phyloP scores from a whole-genome alignment of 2,113 vertebrate genomes.

The Heterotis niloticus region DNA sequence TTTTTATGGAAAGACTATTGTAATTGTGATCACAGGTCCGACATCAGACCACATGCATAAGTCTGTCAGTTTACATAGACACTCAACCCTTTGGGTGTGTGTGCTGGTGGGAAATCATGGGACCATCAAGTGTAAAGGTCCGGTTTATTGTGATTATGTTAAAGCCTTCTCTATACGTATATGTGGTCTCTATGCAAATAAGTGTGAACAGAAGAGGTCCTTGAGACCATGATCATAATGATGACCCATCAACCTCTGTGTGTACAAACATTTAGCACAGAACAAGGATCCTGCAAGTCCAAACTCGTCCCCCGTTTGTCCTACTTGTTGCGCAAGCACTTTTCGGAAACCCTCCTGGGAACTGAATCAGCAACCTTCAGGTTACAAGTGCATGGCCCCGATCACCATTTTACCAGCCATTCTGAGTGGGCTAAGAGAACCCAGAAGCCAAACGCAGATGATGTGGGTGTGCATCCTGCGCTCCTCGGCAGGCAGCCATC shows the following conservation, averaged over 20 bases:
- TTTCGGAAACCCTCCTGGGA: no score
- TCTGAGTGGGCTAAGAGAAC: no score
- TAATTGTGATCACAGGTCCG: no score
- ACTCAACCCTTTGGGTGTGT: background rate
- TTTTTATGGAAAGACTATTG: no score
- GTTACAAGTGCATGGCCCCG: no score
- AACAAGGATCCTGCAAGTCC: background rate
- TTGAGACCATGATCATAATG: no score
- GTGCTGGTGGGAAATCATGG: background rate
- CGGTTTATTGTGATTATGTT: background rate
- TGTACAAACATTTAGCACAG: background rate
- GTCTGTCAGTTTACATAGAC: no score
- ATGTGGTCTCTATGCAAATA: background rate
- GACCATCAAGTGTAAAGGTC: background rate
- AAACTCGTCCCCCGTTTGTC: constrained; percentile 8
- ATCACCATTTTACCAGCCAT: no score
- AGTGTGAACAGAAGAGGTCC: background rate
- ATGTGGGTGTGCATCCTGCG: background rate
- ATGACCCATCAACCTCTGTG: no score
- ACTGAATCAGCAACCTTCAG: no score
- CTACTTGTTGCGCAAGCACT: background rate
- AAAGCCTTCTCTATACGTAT: background rate
- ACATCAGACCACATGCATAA: no score
- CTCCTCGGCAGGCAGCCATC: background rate
- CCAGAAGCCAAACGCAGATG: no score